A percentile compares a stretch with the other conserved stretches of the same genome.
Evolutionary conservation across 64 coral and sea anemone genomes (phyloP).

Genomic region (Trachythela sp.): DNA sequence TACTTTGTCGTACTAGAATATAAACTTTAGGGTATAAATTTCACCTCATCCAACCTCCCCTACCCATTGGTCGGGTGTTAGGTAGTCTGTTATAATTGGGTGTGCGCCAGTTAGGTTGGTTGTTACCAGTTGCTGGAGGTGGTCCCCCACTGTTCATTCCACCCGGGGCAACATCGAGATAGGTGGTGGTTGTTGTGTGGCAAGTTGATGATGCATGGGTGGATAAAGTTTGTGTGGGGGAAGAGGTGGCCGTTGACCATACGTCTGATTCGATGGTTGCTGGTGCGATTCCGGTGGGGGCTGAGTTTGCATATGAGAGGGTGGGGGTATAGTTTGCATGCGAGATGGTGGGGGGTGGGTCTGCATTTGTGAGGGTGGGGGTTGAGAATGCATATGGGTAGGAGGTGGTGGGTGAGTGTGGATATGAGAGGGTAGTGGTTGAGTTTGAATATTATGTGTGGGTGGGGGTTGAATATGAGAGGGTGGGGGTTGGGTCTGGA

Average conservation of each 20-base stretch:
- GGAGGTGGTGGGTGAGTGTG: slow-evolving; percentile 39
- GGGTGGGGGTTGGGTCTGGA: not conserved
- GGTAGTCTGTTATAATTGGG: slow-evolving; percentile 74
- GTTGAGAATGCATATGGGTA: slow-evolving; percentile 49
- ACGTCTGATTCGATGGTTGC: not conserved
- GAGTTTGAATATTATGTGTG: slow-evolving; percentile 41
- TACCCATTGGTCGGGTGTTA: slow-evolving; percentile 52
- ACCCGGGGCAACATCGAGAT: slow-evolving; percentile 32
- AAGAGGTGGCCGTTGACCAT: not conserved
- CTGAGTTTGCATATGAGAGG: not conserved
- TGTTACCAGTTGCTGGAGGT: slow-evolving; percentile 34
- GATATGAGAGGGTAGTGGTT: slow-evolving; percentile 30
- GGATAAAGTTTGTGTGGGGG: not conserved
- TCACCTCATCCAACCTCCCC: slow-evolving; percentile 93
- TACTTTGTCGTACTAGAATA: not conserved
- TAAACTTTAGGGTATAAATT: not conserved
- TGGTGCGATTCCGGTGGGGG: slow-evolving; percentile 21
- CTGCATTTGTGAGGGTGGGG: slow-evolving; percentile 33
- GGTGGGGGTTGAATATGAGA: not conserved
- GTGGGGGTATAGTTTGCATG: not conserved
- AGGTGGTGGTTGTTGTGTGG: slow-evolving; percentile 61
- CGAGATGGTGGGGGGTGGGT: slow-evolving; percentile 41
- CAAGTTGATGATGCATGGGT: slow-evolving; percentile 25
- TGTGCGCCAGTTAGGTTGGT: slow-evolving; percentile 62
- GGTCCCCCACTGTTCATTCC: not conserved